Evolutionary conservation across 2,797 vertebrate genomes (phyloP), one percentile per base, ranked within the genome.

Genomic region (Syndactyla subalaris): DNA sequence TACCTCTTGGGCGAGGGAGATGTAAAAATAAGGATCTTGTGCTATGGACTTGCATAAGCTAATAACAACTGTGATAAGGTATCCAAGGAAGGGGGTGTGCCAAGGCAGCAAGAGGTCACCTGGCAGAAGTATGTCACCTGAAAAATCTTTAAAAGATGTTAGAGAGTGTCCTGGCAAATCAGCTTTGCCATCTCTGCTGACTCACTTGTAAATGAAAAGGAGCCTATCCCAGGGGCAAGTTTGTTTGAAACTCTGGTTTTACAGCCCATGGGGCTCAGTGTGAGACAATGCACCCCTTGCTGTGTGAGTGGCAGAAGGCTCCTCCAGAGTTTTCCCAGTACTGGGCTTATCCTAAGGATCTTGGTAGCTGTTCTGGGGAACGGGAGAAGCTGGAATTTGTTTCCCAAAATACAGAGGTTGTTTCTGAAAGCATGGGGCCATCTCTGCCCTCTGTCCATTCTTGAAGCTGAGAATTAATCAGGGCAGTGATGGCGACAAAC

Each of bases 251-350:
- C 14, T 62, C 8, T 1, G 1, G 2, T 52, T 70, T 92, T n/a
- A 49, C 74, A 29, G 18, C 6, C 21, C 6, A 1, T 0, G 1
- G 15, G n/a, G 49, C 74, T 91, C 41, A 70, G 22, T 2, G 0
- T 21, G 70, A 29, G 38, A 4, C 12, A 7, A 2, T 3, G 39
- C 9, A 20, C 24, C 32, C 29, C 32, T 55, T 55, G 52, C 27
- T 62, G 17, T 10, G 3, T 10, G 59, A 70, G 32, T 27, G 17
- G 39, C 43, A 81, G 14, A 58, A 55, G 1, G 8, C 26, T 88
- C 29, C 26, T 81, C 54, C 74, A 45, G 29, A 94, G 15, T 38
- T 45, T 48, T 73, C 29, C 20, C 17, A 18, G 36, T 26, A 39
- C 32, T 27, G 14, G 30, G 19, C 46, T 79, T 34, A 24, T 65